Base-by-base conservation (phyloP, 2,113 vertebrate genomes). In the Psittacara wagleri region DNA sequence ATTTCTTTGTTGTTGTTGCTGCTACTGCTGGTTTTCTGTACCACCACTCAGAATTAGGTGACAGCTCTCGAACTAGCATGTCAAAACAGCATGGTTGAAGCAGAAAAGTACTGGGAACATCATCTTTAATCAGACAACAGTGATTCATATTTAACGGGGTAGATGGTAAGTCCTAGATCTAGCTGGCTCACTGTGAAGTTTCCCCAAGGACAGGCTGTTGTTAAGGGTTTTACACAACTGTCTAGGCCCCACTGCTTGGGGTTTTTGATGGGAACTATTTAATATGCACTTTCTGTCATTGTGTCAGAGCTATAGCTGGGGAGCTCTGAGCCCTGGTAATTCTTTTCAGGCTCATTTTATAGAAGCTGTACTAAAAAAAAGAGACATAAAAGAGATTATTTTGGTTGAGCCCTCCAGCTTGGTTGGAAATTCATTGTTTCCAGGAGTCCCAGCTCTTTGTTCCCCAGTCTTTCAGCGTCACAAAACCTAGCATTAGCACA, bases 11-110 rank as follows among this genome's bases (percentile, higher is more conserved):
- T 75, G 46, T 68, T 95, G 46, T 59, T 92, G 59, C 82, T 89
- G 76, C 83, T 94, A 6, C 62, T 69, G 59, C 79, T 92, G 86
- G 48, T 63, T 94, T 94, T 90, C 68, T 96, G 86, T 93, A 92
- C 86, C 69, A 83, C 68, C 41, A 54, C 67, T 93, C 75, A 33
- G 48, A 96, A 96, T 94, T 86, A 59, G 93, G 82, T 90, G 92
- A 94, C 95, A 95, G 84, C 88, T 96, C 80, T 72, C 82, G 93
- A 96, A 86, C 95, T 86, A 43, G 75, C 27, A 37, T 81, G 88
- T 97, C 94, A 96, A 88, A 97, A 94, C 94, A 96, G 25, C 90
- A 63, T 3, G 3, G 70, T 54, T 92, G 76, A 96, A 73, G 88
- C 75, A 95, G 93, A 44, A 61, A 82, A 94, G 90, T 66, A 35